Evolutionary conservation across 2,113 vertebrate species (phyloP).

Genomic region (Oreotrochilus melanogaster): DNA sequence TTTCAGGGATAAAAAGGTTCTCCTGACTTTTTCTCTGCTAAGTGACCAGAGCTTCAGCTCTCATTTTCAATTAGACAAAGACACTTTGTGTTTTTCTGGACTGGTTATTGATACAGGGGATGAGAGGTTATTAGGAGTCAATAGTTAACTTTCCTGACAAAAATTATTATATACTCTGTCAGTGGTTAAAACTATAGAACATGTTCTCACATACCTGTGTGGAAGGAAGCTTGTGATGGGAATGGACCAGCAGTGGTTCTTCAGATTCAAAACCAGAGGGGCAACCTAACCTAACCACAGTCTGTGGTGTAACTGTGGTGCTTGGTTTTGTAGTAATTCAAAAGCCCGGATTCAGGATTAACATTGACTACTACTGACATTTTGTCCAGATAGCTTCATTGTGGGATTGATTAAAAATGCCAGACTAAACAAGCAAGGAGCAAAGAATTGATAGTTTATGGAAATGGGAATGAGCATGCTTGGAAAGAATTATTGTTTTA

Average conservation of each 20-base stretch:
- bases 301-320: background rate
- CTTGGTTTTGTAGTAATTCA: background rate
- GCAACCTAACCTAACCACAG: background rate
- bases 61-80: slow-evolving; percentile 1
- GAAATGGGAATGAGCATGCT: background rate
- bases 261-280: background rate
- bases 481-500: background rate
- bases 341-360: background rate
- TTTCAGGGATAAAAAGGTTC: background rate
- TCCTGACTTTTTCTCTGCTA: background rate
- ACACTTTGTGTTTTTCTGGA: background rate
- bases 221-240: background rate
- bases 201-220: background rate
- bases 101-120: background rate
- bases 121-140: background rate
- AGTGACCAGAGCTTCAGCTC: background rate
- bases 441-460: background rate
- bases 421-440: background rate
- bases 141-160: background rate
- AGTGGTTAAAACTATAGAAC: background rate
- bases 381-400: background rate
- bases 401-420: background rate
- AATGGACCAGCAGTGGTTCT: background rate
- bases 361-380: background rate
- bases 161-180: background rate